Conservation (phyloP, 2,797 vertebrate species). For the Avahi laniger region DNA sequence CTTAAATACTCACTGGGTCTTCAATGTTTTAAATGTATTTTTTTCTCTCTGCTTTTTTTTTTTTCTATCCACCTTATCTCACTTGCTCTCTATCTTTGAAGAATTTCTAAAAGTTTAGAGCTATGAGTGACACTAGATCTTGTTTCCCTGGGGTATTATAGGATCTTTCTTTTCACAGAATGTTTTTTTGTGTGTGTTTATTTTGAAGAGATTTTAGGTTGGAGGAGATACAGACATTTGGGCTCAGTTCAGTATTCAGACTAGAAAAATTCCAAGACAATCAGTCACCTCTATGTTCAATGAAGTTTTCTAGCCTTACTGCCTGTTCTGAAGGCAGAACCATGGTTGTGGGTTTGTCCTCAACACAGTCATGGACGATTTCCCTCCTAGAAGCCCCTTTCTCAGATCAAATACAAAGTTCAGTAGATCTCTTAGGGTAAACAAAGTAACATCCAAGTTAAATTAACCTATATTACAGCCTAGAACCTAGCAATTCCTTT, state of each 20-base stretch:
- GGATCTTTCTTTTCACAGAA: not conserved
- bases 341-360: not conserved
- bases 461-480: not conserved
- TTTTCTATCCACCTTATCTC: not conserved
- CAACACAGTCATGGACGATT: not conserved
- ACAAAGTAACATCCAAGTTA: not conserved
- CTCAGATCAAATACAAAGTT: not conserved
- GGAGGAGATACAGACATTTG: not conserved
- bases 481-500: not conserved
- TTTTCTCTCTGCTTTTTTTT: not conserved
- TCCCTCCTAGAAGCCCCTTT: not conserved
- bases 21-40: not conserved
- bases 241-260: not conserved
- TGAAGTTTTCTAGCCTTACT: not conserved
- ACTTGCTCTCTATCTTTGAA: not conserved
- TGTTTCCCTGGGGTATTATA: not conserved
- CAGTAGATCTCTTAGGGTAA: not conserved
- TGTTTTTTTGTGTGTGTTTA: not conserved
- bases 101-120: not conserved
- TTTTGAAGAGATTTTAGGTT: slow-evolving; percentile 24
- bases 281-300: not conserved
- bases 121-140: not conserved
- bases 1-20: not conserved
- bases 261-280: not conserved
- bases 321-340: not conserved